A percentile compares a stretch with the other conserved stretches of the same genome.
phyloP scores from a whole-genome alignment of 2,888 invertebrate species.

The Heliconius sara region DNA sequence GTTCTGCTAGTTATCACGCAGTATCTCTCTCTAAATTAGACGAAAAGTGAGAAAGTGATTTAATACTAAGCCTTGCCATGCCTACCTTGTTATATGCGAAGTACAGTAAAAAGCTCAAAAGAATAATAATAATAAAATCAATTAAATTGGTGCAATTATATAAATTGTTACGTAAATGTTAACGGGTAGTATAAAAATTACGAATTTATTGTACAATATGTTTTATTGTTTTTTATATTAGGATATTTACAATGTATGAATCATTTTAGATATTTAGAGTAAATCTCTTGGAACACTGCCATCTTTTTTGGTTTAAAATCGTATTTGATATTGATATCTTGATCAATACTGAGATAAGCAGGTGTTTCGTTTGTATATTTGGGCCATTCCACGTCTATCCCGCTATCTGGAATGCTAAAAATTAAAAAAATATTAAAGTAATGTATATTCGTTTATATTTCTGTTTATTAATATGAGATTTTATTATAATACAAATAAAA shows the following conservation, averaged over 20 bases:
- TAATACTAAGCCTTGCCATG: too few relatives aligned
- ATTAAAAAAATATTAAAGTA: background rate
- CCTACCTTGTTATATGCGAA: too few relatives aligned
- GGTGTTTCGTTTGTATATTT: constrained; percentile 48
- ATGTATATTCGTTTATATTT: background rate
- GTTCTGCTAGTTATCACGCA: too few relatives aligned
- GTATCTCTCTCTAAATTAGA: too few relatives aligned
- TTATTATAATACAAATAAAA: too few relatives aligned
- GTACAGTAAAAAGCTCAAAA: too few relatives aligned
- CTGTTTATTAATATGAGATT: too few relatives aligned
- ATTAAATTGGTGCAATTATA: background rate
- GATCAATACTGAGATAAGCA: constrained; percentile 54
- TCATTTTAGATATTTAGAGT: constrained; percentile 56
- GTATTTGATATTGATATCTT: constrained; percentile 51
- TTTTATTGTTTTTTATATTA: background rate
- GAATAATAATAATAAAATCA: background rate
- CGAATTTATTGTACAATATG: constrained; percentile 2
- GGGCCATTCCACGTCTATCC: constrained; percentile 53
- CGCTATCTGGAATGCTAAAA: constrained; percentile 54
- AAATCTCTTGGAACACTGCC: constrained; percentile 57
- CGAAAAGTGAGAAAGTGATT: too few relatives aligned
- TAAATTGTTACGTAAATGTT: background rate
- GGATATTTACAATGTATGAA: constrained; percentile 23
- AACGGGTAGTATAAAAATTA: background rate
- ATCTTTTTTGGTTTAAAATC: constrained; percentile 58